phyloP scores from a whole-genome alignment of 2,113 vertebrate species.

The Himantopus leucocephalus region DNA sequence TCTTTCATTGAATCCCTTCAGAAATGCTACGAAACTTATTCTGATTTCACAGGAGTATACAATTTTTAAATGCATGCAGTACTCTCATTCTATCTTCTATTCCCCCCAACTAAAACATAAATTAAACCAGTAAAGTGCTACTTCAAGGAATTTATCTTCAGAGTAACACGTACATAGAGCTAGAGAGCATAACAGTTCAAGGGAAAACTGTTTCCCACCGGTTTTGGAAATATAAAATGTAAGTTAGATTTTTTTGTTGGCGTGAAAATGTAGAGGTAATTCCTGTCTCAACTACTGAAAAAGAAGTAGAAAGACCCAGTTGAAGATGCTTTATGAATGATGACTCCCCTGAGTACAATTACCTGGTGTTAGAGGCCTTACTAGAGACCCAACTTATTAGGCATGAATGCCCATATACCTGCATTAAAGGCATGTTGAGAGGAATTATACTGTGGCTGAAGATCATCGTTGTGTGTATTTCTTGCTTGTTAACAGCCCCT shows the following conservation, averaged over 20 bases:
- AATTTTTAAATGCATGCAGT: neutral
- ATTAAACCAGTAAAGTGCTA: neutral
- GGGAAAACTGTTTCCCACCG: neutral
- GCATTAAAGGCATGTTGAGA: neutral
- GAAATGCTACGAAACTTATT: neutral
- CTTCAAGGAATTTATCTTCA: neutral
- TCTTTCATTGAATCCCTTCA: neutral
- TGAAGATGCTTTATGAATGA: neutral
- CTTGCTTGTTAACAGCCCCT: neutral
- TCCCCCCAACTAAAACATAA: neutral
- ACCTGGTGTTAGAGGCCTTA: fast-evolving
- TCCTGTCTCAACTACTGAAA: neutral
- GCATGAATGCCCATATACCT: neutral
- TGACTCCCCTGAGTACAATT: neutral
- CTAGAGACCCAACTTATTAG: neutral
- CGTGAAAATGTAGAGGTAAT: neutral
- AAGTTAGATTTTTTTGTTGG: neutral
- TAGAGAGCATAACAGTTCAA: neutral
- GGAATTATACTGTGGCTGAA: neutral
- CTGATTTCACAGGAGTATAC: neutral
- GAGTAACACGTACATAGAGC: neutral
- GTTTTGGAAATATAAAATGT: neutral
- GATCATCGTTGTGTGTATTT: neutral
- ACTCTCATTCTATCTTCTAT: neutral
- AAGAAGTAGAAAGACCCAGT: neutral